Conservation (phyloP, 2,888 invertebrate genomes). For the Troilus luridus region DNA sequence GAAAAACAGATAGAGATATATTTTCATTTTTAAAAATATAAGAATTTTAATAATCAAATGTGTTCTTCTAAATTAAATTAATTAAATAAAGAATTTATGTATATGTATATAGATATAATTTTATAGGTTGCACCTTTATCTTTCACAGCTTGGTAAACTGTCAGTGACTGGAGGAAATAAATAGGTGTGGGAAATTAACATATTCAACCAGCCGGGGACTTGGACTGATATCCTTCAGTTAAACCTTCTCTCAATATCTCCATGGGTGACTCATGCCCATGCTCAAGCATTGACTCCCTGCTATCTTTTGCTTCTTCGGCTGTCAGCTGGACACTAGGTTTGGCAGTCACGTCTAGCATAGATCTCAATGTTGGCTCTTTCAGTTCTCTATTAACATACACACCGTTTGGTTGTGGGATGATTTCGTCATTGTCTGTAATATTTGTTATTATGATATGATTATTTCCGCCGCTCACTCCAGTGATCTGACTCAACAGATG, state of each 20-base stretch:
- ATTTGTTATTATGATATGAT: constrained; percentile 53
- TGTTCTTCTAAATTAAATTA: background rate
- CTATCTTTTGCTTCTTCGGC: constrained; percentile 47
- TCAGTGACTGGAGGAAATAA: constrained; percentile 12
- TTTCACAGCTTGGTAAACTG: constrained; percentile 47
- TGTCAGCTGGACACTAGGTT: constrained; percentile 42
- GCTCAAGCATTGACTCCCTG: constrained; percentile 48
- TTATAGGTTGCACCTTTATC: constrained; percentile 46
- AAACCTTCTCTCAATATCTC: constrained; percentile 53
- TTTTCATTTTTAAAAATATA: constrained; percentile 46
- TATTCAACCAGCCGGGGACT: constrained; percentile 45
- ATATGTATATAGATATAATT: background rate
- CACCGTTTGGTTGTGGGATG: background rate
- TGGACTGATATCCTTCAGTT: constrained; percentile 11
- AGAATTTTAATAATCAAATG: background rate
- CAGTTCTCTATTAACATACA: constrained; percentile 45
- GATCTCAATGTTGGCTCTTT: background rate
- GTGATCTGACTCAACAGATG: constrained; percentile 27
- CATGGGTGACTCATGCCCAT: constrained; percentile 42
- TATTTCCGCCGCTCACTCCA: background rate
- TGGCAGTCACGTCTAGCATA: background rate
- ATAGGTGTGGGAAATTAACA: background rate
- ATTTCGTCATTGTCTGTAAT: constrained; percentile 43
- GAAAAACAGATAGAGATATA: background rate
- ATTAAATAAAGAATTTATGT: background rate